A percentile compares a stretch with the other conserved stretches of the same genome.
phyloP scores from a whole-genome alignment of 1,140 invertebrate species.

The Panagrolaimus sp. region DNA sequence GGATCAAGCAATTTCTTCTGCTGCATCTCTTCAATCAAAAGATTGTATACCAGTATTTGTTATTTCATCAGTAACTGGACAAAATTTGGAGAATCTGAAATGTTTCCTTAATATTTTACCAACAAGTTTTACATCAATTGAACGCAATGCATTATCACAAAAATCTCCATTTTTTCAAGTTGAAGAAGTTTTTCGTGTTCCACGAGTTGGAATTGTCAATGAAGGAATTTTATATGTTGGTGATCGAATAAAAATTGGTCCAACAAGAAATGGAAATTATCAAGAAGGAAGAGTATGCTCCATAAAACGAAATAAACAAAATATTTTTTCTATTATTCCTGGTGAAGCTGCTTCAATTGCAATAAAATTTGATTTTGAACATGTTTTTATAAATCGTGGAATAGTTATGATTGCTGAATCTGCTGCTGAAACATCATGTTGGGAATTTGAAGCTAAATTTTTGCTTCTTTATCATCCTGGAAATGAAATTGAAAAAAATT shows the following conservation, averaged over 20 bases:
- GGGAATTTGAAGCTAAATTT: slow-evolving; percentile 56
- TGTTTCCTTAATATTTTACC: slow-evolving; percentile 73
- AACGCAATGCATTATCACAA: slow-evolving; percentile 48
- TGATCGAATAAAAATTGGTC: slow-evolving; percentile 70
- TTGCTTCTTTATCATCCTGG: slow-evolving; percentile 37
- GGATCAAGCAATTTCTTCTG: slow-evolving; percentile 13
- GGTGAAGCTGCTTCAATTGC: slow-evolving; percentile 73
- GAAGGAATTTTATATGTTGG: slow-evolving; percentile 80
- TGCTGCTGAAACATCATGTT: slow-evolving; percentile 37
- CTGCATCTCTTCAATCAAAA: slow-evolving; percentile 30
- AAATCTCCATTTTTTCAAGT: slow-evolving; percentile 80
- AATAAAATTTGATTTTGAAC: slow-evolving; percentile 28
- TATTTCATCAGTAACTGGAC: slow-evolving; percentile 85
- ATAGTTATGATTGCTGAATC: slow-evolving; percentile 37
- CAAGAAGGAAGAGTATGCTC: slow-evolving; percentile 42
- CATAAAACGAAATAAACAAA: slow-evolving; percentile 52
- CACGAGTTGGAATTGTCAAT: slow-evolving; percentile 68
- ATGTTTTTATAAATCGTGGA: slow-evolving; percentile 26
- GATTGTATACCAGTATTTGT: slow-evolving; percentile 77
- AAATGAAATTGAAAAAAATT: slow-evolving; percentile 40
- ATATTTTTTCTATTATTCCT: slow-evolving; percentile 69
- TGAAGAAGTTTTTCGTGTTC: slow-evolving; percentile 80
- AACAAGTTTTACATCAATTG: slow-evolving; percentile 60
- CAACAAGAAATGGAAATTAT: slow-evolving; percentile 60
- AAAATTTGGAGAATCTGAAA: slow-evolving; percentile 71